Base-by-base conservation (phyloP, 2,797 vertebrate genomes). In the Harpagifer antarcticus region DNA sequence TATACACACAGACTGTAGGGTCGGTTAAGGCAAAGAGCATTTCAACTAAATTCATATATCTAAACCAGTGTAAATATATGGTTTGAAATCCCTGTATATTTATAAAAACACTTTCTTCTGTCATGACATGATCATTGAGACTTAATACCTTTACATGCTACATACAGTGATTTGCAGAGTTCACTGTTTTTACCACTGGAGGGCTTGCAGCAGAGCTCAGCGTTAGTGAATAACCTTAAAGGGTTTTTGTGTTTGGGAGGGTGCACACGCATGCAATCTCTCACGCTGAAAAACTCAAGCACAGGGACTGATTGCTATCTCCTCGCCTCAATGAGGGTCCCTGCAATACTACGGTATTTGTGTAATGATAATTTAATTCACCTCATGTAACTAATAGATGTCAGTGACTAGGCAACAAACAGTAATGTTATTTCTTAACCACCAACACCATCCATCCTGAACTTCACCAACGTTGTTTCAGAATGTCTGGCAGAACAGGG, bases 321-420 rank as follows among this genome's bases (percentile, higher is more conserved):
- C 43, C 48, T 80, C 53, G 17, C 48, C 72, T 61, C 66, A 53
- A 31, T 65, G 59, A 81, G 14, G 64, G 31, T 31, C 59, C 37
- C 70, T 70, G 63, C 77, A 65, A 60, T 56, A 66, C 78, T 50
- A 53, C 37, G 68, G 58, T 37, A 10, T 59, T 56, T 17, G 48
- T 66, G 45, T 65, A 58, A 47, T 54, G 40, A 79, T 79, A 85
- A 88, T 91, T 91, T 82, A 85, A 90, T 92, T 86, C 89, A 87
- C 83, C 81, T 68, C 62, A 72, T 84, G 87, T 89, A 91, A 85
- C 87, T 89, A 90, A 91, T 86, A 91, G 87, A 90, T 92, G 89
- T 91, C 91, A 92, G 89, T 81, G 85, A 86, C 75, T 86, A 86
- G 84, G 86, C 88, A 72, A 75, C 43, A 47, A 37, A 9, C 33